Conservation (phyloP, 2,888 invertebrate genomes). For the Apotomis capreana region DNA sequence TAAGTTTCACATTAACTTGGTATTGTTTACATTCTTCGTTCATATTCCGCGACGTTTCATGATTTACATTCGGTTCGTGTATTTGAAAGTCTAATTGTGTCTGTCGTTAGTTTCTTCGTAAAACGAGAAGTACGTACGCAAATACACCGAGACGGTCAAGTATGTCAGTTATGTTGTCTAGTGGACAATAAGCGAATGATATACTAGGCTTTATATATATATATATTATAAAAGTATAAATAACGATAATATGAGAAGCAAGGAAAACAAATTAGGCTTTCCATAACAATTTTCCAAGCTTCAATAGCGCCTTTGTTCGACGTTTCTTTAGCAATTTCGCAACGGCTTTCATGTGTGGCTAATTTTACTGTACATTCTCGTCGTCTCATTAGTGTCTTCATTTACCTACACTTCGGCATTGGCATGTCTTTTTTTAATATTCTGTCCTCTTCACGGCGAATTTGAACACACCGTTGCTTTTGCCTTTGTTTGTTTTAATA, state of each 20-base stretch:
- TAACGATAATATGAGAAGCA: conserved; percentile 17
- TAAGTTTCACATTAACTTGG: conserved; percentile 36
- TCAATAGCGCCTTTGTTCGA: conserved; percentile 31
- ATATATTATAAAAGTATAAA: background rate
- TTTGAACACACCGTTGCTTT: conserved; percentile 46
- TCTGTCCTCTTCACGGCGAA: conserved; percentile 50
- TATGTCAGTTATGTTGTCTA: conserved; percentile 65
- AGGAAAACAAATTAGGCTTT: conserved; percentile 29
- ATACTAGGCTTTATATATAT: conserved; percentile 13
- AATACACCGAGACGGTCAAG: conserved; percentile 67
- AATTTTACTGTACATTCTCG: conserved; percentile 64
- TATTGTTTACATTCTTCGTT: conserved; percentile 36
- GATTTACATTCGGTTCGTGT: conserved; percentile 62
- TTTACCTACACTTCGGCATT: conserved; percentile 68
- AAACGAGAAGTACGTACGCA: conserved; percentile 60
- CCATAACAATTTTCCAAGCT: conserved; percentile 26
- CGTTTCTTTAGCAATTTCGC: conserved; percentile 51
- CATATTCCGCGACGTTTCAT: conserved; percentile 43
- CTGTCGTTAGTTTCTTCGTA: conserved; percentile 54
- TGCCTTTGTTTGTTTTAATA: conserved; percentile 48
- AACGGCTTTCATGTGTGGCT: conserved; percentile 55
- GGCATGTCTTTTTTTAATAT: conserved; percentile 66
- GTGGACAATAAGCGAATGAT: conserved; percentile 48
- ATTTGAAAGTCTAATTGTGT: conserved; percentile 62
- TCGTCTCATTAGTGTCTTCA: conserved; percentile 72